Percentiles rank a stretch among this genome's conserved stretches.
Evolutionary conservation across 92 coral and sea anemone genomes (phyloP).

Genomic region (Plumapathes pennacea): DNA sequence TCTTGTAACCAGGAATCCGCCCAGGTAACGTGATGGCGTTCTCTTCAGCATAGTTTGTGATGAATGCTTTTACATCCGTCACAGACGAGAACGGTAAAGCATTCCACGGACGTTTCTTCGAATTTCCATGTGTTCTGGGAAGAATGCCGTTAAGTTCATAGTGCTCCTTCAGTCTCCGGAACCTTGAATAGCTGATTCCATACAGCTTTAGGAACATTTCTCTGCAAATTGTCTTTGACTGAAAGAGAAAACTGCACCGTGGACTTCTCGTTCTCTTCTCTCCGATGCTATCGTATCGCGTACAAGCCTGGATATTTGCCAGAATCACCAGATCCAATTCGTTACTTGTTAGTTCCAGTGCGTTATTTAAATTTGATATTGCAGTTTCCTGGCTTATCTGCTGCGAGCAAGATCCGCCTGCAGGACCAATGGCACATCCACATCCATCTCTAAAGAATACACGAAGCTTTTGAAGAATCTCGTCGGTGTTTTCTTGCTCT

Average conservation of each 20-base stretch:
- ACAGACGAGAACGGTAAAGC: conserved; percentile 18
- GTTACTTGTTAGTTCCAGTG: conserved; percentile 33
- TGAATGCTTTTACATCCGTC: conserved; percentile 9
- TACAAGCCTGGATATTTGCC: conserved; percentile 42
- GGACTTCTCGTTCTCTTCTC: conserved; percentile 45
- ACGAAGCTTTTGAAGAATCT: no score
- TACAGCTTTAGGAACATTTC: conserved; percentile 40
- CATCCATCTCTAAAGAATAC: conserved; percentile 42
- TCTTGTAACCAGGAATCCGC: conserved; percentile 27
- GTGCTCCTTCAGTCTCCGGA: conserved; percentile 55
- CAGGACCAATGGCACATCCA: conserved; percentile 43
- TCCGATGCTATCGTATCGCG: conserved; percentile 28
- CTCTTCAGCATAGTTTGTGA: conserved; percentile 32
- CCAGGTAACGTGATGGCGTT: conserved; percentile 42
- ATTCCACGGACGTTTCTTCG: conserved; percentile 24
- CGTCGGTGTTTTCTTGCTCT: no score
- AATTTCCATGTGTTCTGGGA: conserved; percentile 37
- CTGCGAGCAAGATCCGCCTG: conserved; percentile 46
- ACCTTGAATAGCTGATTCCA: conserved; percentile 47
- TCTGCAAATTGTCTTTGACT: conserved; percentile 41
- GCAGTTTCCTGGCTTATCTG: conserved; percentile 35
- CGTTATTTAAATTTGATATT: conserved; percentile 39
- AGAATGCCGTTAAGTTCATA: conserved; percentile 36
- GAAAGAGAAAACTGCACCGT: conserved; percentile 44
- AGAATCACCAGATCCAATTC: conserved; percentile 54